These are phyloP conservation scores for Thaumatotibia leucotreta DNA, from an alignment of 1,140 invertebrate genomes.

Conservation along the genomic window DNA sequence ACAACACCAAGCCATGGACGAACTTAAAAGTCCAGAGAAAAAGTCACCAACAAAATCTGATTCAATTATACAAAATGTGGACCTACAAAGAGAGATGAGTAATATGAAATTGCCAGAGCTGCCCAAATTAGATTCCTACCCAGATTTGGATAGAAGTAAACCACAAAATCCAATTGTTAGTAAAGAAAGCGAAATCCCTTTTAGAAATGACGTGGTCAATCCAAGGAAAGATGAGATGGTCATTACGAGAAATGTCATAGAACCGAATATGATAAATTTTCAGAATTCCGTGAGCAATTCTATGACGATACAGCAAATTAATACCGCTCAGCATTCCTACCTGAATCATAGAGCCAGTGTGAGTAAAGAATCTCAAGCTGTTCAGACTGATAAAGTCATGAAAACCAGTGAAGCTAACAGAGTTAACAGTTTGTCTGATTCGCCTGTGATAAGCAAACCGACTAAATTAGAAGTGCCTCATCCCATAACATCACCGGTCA, in stretches of 20 bases:
- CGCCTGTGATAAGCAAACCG: conserved; percentile 57
- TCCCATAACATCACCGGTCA: conserved; percentile 65
- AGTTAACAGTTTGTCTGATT: conserved; percentile 39
- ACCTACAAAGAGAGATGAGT: conserved; percentile 46
- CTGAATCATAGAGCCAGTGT: conserved; percentile 51
- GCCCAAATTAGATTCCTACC: conserved; percentile 50
- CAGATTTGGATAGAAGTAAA: conserved; percentile 49
- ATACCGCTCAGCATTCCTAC: conserved; percentile 51
- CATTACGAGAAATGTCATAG: conserved; percentile 57
- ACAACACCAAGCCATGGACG: conserved; percentile 60
- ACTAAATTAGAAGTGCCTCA: conserved; percentile 69
- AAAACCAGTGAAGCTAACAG: conserved; percentile 53
- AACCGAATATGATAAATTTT: conserved; percentile 49
- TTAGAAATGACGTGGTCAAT: conserved; percentile 47
- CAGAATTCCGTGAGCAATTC: conserved; percentile 53
- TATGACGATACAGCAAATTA: conserved; percentile 66
- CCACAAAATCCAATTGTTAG: conserved; percentile 39
- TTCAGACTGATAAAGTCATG: conserved; percentile 62
- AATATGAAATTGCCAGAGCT: conserved; percentile 37
- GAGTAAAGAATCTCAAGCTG: conserved; percentile 60
- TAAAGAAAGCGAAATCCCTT: conserved; percentile 56
- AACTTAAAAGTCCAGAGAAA: conserved; percentile 48
- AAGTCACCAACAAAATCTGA: conserved; percentile 65
- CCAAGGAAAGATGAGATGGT: conserved; percentile 60
- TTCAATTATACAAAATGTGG: conserved; percentile 57